Percentiles rank a stretch among this genome's conserved stretches.
Conservation (phyloP, 1,140 invertebrate species). For the Trichogramma pretiosum region DNA sequence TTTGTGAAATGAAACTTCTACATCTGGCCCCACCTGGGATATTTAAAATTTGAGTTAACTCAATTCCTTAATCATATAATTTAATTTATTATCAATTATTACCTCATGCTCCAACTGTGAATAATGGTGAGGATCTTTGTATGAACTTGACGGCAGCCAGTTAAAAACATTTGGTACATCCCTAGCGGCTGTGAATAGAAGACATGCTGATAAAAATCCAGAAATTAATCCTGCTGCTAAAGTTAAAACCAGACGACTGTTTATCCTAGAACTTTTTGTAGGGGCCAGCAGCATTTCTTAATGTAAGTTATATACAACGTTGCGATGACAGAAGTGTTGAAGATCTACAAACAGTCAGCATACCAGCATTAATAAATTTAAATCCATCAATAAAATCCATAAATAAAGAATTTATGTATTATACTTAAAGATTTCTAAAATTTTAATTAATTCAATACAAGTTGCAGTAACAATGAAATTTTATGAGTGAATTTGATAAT, state of each 20-base stretch:
- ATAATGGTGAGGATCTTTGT: slow-evolving; percentile 41
- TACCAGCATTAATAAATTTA: too few relatives aligned
- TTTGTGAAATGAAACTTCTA: slow-evolving; percentile 44
- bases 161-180: slow-evolving; percentile 35
- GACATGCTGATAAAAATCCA: slow-evolving; percentile 41
- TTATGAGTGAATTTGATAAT: too few relatives aligned
- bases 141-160: slow-evolving; percentile 32
- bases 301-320: background rate
- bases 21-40: slow-evolving; percentile 34
- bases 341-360: too few relatives aligned
- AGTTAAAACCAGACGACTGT: slow-evolving; percentile 34
- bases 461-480: too few relatives aligned
- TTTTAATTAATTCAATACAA: too few relatives aligned
- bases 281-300: slow-evolving; percentile 5
- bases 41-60: background rate
- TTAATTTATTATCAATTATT: background rate
- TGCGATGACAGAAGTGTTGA: too few relatives aligned
- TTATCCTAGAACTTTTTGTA: slow-evolving; percentile 3
- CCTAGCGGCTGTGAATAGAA: slow-evolving; percentile 34
- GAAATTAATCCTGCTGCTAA: slow-evolving; percentile 37
- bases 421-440: too few relatives aligned
- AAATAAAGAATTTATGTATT: too few relatives aligned
- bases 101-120: slow-evolving; percentile 40
- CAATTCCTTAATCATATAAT: background rate
- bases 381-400: too few relatives aligned